These are phyloP conservation scores for Accipiter cooperii DNA, from an alignment of 2,113 vertebrate genomes.

Conservation along the genomic window DNA sequence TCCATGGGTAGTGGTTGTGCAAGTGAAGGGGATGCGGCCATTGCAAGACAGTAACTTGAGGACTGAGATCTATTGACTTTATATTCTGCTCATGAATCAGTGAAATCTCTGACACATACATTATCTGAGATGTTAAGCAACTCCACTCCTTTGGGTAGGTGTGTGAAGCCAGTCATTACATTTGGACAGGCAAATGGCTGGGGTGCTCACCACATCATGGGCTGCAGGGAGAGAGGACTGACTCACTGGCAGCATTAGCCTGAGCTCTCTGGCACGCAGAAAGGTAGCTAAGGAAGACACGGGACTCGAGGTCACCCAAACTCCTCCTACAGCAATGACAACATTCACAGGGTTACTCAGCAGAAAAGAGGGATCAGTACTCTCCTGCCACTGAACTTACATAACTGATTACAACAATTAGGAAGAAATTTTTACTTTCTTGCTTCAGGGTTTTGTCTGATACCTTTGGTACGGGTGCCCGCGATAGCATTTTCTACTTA, in stretches of 20 bases:
- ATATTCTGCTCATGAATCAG: neutral
- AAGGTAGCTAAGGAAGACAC: neutral
- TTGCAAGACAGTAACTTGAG: neutral
- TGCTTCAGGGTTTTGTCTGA: neutral
- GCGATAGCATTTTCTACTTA: accelerated
- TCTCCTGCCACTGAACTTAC: neutral
- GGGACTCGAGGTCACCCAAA: neutral
- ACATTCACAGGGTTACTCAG: neutral
- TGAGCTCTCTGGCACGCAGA: neutral
- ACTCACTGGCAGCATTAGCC: neutral
- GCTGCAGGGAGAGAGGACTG: neutral
- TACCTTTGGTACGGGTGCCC: neutral
- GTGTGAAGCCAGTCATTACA: neutral
- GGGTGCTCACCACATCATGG: neutral
- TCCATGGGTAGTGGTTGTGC: neutral
- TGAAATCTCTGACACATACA: neutral
- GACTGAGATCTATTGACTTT: neutral
- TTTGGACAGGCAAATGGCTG: neutral
- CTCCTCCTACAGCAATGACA: neutral
- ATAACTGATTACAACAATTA: neutral
- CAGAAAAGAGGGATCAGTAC: neutral
- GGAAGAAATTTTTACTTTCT: neutral
- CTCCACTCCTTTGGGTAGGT: neutral
- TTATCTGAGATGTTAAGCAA: neutral
- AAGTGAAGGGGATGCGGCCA: neutral